Base-by-base conservation (phyloP, 2,888 invertebrate species). In the Nudaria mundana region DNA sequence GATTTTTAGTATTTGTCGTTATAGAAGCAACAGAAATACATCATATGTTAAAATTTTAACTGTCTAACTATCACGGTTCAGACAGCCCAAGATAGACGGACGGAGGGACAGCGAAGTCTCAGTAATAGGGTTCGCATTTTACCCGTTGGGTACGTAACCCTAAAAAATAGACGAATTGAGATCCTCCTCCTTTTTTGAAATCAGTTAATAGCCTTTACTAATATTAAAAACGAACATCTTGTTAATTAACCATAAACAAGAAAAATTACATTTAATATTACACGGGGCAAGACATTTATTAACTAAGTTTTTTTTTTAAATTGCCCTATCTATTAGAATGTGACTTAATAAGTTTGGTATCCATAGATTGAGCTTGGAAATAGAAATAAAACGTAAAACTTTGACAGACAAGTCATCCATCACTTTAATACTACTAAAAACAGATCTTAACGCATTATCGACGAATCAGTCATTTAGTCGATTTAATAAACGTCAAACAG, bases 321-420 rank as follows among this genome's bases (percentile, higher is more conserved):
- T 57, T 56, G 37, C 30, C 54, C 56, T 56, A 56, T 49, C 56
- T 56, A 56, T 36, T 55, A 56, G 28, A 56, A 57, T 56, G 55
- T 56, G 55, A 56, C 55, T 54, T 52, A 44, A 15, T 14, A 15
- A 52, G 32, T 55, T 56, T 55, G 39, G 55, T 57, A 54, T 38
- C 26, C n/a, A 43, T 33, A 35, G 18, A 47, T 56, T 56, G 58
- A 57, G 58, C 58, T 38, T 43, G 26, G 35, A 29, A 38, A 35
- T 31, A 25, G 26, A 24, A 33, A 33, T 33, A 24, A 37, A 36
- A 32, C 24, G 7, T 4, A 13, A 18, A 7, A 16, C 5, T 22
- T 15, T 13, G 4, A 7, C 30, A 23, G 30, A 30, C 23, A n/a
- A n/a, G n/a, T n/a, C n/a, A n/a, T 5, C 10, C 1, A 25, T 25